phyloP scores from a whole-genome alignment of 1,140 invertebrate species.

The Lasioglossum albipes region DNA sequence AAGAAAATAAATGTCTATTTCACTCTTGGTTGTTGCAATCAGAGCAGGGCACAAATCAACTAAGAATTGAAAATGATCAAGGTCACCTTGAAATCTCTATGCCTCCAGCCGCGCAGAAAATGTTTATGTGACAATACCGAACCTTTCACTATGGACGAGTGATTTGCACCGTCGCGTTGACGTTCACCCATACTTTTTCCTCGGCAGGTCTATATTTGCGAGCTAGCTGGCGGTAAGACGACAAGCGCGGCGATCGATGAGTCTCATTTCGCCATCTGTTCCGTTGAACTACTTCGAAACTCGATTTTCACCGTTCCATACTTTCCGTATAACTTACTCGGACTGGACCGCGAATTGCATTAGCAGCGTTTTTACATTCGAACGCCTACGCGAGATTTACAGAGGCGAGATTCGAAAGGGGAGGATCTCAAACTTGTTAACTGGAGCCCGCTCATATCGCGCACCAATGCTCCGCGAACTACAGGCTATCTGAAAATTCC shows the following conservation, averaged over 20 bases:
- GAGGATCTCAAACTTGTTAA: conserved; percentile 5
- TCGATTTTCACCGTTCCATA: conserved; percentile 51
- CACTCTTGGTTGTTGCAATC: too few species aligned
- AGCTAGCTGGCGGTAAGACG: conserved; percentile 29
- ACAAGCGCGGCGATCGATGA: conserved; percentile 57
- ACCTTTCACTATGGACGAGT: too few species aligned
- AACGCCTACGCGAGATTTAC: conserved; percentile 39
- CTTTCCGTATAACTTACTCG: conserved; percentile 54
- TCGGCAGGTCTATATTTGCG: conserved; percentile 10
- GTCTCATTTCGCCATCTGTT: conserved; percentile 59
- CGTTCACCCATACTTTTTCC: neutral
- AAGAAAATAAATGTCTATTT: too few species aligned
- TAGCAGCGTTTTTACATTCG: conserved; percentile 36
- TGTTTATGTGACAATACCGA: too few species aligned
- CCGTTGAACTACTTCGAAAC: conserved; percentile 51
- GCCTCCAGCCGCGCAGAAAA: too few species aligned
- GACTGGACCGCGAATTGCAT: conserved; percentile 44
- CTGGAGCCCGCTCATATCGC: neutral
- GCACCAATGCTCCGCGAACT: neutral
- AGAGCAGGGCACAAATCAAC: too few species aligned
- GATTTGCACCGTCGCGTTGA: too few species aligned
- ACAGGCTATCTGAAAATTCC: too few species aligned
- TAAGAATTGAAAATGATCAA: too few species aligned
- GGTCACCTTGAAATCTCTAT: too few species aligned
- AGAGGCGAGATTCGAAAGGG: neutral